These are phyloP conservation scores for Psettodes erumei DNA, from an alignment of 2,113 vertebrate genomes.

Conservation along the genomic window DNA sequence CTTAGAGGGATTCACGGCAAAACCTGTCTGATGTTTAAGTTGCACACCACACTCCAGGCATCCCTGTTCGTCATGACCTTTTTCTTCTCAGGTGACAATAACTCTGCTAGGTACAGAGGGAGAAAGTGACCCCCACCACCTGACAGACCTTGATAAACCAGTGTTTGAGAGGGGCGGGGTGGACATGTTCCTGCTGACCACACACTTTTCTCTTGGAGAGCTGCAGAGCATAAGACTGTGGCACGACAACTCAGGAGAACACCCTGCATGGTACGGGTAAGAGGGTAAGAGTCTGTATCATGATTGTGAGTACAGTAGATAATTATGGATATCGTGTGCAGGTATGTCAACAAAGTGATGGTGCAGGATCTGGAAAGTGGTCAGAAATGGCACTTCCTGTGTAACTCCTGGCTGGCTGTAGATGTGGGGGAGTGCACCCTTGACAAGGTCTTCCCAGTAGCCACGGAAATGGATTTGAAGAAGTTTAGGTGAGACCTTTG, in stretches of 20 bases:
- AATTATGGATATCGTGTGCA: conserved; percentile 54
- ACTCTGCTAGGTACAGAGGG: conserved; percentile 89
- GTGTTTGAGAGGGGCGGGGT: conserved; percentile 91
- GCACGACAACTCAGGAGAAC: conserved; percentile 93
- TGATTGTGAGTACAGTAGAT: not conserved
- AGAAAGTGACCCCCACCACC: conserved; percentile 93
- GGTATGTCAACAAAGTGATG: conserved; percentile 92
- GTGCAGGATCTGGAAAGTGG: conserved; percentile 89
- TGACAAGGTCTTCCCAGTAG: conserved; percentile 90
- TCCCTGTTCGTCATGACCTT: not conserved
- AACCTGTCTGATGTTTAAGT: not conserved
- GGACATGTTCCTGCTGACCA: conserved; percentile 92
- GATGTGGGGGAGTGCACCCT: conserved; percentile 91
- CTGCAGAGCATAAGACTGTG: conserved; percentile 90
- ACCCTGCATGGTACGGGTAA: conserved; percentile 86
- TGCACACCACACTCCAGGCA: not conserved
- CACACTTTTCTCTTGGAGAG: conserved; percentile 92
- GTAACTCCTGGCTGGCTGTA: conserved; percentile 93
- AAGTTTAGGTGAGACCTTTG: conserved; percentile 89
- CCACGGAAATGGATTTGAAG: conserved; percentile 92
- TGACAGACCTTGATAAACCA: conserved; percentile 83
- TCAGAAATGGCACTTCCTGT: conserved; percentile 93
- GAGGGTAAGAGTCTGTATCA: not conserved
- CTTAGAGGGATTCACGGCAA: not conserved
- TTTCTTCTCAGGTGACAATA: conserved; percentile 86